Base-by-base conservation (phyloP, 1,140 invertebrate genomes). In the Prorops nasuta region DNA sequence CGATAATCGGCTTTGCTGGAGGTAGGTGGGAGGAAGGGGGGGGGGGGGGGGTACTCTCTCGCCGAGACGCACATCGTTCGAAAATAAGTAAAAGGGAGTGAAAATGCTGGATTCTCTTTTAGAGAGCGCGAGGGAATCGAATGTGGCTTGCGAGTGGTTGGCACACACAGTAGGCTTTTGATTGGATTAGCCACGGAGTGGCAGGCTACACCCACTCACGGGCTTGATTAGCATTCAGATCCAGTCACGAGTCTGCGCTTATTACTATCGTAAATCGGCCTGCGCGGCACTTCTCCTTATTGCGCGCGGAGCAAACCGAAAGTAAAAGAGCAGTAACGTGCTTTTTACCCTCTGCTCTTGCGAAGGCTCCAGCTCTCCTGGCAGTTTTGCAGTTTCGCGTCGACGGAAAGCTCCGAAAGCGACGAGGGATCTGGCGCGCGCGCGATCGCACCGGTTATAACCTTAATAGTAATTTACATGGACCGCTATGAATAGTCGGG, bases 111-210 rank as follows among this genome's bases (percentile, higher is more conserved):
- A n/a, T n/a, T n/a, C n/a, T n/a, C n/a, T n/a, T n/a, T n/a, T n/a
- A 51, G n/a, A 2, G 44, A 31, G 14, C 36, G 31, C 21, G 37
- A 31, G 49, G 46, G 44, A 38, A 50, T 48, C 41, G 34, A 31
- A 37, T 14, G 35, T 32, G 18, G n/a, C n/a, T 47, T 57, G 49
- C 35, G 40, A 54, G 44, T 56, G 44, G 14, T 24, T 49, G 19
- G 50, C 37, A 44, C 36, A 38, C 55, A 59, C 61, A 53, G 56
- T 59, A 50, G 50, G 44, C 42, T 51, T 71, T 71, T 73, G 69
- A 73, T 73, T 71, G 62, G 59, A 74, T 71, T 71, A 68, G 65
- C 60, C 51, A 69, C 62, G 65, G 60, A 56, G 63, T 32, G 54
- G 40, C 49, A 43, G 55, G 44, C 18, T 53, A 56, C 67, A 64